Evolutionary conservation across 2,888 invertebrate genomes (phyloP), one percentile per base, ranked within the genome.

Genomic region (Xanthia icteritia): DNA sequence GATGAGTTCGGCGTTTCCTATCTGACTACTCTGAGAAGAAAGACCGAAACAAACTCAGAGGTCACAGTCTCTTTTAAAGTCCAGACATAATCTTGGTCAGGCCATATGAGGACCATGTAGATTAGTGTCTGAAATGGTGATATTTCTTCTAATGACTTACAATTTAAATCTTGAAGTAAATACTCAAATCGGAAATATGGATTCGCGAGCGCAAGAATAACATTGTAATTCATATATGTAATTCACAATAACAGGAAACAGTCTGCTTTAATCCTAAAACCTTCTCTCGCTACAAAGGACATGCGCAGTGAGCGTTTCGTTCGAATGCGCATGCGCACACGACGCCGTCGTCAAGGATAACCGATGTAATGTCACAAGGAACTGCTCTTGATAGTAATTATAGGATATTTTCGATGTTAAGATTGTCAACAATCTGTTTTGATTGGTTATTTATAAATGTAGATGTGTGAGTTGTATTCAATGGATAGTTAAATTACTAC

Each of bases 321-420:
- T 36, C 72, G 71, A 51, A 45, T 75, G 87, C 80, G 72, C 45
- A 13, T 15, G 64, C 84, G 71, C 76, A 68, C 27, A 31, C 71
- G 51, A 20, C 48, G 31, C 58, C 36, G 84, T 63, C 42, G 75
- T 87, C 88, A 88, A 88, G 88, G 87, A 83, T 83, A 85, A 67
- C 42, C 76, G 45, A 77, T 27, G 36, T 77, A 85, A 77, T 84
- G 76, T 61, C 81, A 87, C 63, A 42, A 84, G 85, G 84, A 77
- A 87, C 85, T 74, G 36, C 39, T 60, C 60, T 69, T 64, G 70
- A 65, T 66, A 5, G 27, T 31, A 42, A 70, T 70, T 83, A 58
- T 36, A 64, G 17, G 63, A 56, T 73, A 75, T 86, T 83, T 83
- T 72, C 39, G 23, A 23, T 42, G 0, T 58, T 8, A 54, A 42